Evolutionary conservation across 2,113 vertebrate species (phyloP).

Genomic region (Ophiodon elongatus): DNA sequence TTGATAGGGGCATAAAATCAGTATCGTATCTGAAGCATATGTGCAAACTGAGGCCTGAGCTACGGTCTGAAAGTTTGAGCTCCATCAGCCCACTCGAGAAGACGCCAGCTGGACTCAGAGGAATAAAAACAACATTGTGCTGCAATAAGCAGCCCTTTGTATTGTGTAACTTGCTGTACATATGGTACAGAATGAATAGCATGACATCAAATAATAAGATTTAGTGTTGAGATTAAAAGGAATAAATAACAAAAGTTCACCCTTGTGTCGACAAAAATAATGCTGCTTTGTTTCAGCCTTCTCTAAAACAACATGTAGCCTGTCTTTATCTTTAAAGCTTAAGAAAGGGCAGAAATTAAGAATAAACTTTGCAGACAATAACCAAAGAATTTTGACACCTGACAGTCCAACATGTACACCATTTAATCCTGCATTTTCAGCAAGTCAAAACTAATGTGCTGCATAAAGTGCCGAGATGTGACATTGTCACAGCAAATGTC

Average conservation of each 20-base stretch:
- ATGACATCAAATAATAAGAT: slow-evolving; percentile 24
- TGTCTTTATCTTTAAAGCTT: not conserved
- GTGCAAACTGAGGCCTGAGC: slow-evolving; percentile 41
- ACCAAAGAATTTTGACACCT: not conserved
- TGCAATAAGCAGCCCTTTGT: slow-evolving; percentile 68
- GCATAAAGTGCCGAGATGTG: not conserved
- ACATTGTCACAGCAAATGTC: not conserved
- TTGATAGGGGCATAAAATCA: slow-evolving; percentile 10
- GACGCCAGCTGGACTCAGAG: slow-evolving; percentile 46
- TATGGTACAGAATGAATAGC: slow-evolving; percentile 37
- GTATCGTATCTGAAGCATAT: slow-evolving; percentile 29
- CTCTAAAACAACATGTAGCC: not conserved
- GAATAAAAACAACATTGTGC: slow-evolving; percentile 73
- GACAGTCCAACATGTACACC: not conserved
- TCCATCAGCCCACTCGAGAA: slow-evolving; percentile 64
- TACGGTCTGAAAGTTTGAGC: slow-evolving; percentile 39
- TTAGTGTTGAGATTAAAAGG: slow-evolving; percentile 21
- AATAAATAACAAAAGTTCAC: not conserved
- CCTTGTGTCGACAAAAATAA: slow-evolving; percentile 8
- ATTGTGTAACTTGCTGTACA: slow-evolving; percentile 27
- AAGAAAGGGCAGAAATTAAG: not conserved
- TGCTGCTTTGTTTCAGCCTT: slow-evolving; percentile 20
- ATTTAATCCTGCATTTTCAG: not conserved
- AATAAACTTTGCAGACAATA: not conserved
- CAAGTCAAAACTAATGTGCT: not conserved